Percentiles rank a stretch among this genome's conserved stretches.
These are phyloP conservation scores for Drosophila cyrtoloma DNA, from an alignment of 2,888 invertebrate genomes.

Conservation along the genomic window DNA sequence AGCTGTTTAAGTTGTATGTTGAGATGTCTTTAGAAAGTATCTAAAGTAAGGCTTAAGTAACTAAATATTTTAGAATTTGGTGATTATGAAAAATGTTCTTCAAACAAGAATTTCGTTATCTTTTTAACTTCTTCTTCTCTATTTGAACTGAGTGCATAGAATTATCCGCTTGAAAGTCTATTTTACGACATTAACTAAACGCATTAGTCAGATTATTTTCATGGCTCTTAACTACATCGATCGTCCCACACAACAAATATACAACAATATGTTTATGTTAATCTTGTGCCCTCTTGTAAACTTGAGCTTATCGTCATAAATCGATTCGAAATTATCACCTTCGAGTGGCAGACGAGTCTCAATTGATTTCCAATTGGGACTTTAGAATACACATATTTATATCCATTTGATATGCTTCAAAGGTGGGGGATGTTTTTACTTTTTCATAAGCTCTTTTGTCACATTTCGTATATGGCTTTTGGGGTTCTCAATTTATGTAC, in stretches of 20 bases:
- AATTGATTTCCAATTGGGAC: constrained; percentile 55
- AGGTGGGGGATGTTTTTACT: constrained; percentile 36
- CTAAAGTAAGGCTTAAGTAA: not conserved
- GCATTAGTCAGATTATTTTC: constrained; percentile 32
- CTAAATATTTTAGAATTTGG: not conserved
- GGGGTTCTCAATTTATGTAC: constrained; percentile 52
- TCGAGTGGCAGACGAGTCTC: constrained; percentile 47
- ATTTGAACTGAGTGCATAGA: not conserved
- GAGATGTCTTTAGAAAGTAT: not conserved
- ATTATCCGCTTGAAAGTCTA: not conserved
- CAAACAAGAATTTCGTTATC: not conserved
- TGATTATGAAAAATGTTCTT: not conserved
- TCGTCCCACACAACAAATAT: constrained; percentile 15
- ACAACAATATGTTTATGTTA: constrained; percentile 54
- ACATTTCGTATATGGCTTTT: constrained; percentile 45
- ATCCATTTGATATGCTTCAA: constrained; percentile 1
- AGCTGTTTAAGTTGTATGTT: too few species aligned
- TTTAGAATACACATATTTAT: constrained; percentile 19
- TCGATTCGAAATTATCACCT: constrained; percentile 45
- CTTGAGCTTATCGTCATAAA: constrained; percentile 59
- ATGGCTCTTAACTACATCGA: constrained; percentile 4
- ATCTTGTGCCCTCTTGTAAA: constrained; percentile 41
- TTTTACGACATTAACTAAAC: constrained; percentile 32
- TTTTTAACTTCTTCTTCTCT: not conserved
- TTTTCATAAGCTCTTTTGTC: constrained; percentile 52